These are phyloP conservation scores for Sesamia inferens DNA, from an alignment of 2,888 invertebrate species.

Conservation along the genomic window DNA sequence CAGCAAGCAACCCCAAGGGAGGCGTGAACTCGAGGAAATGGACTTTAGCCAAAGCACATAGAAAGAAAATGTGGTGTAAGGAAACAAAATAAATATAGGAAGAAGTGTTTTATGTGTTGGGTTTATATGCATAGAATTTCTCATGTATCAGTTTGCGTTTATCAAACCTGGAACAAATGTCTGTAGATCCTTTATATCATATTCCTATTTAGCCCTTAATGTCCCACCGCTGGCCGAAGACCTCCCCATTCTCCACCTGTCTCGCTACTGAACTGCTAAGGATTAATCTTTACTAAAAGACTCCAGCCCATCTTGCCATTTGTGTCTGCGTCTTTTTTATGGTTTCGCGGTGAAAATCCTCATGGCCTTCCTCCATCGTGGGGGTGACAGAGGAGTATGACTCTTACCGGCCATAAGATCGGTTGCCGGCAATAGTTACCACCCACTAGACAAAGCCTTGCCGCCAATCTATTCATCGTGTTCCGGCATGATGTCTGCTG, in stretches of 20 bases:
- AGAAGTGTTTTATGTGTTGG: neutral
- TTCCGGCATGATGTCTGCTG: no score
- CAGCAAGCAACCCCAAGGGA: conserved; percentile 6
- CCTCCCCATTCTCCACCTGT: neutral
- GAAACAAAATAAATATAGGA: neutral
- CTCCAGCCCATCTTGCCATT: no score
- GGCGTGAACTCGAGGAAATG: neutral
- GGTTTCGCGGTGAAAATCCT: no score
- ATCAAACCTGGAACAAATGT: neutral
- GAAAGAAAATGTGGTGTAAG: neutral
- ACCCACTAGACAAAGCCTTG: no score
- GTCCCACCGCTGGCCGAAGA: neutral
- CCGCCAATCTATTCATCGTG: no score
- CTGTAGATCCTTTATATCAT: neutral
- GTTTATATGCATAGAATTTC: neutral
- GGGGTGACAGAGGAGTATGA: no score
- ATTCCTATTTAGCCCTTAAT: neutral
- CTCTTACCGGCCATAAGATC: no score
- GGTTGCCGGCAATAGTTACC: no score
- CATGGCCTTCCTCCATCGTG: no score
- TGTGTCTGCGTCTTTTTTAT: no score
- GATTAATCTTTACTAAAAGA: no score
- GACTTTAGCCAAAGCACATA: neutral
- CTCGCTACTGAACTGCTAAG: no score
- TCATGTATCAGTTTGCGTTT: neutral